Base-by-base conservation (phyloP, 2,113 vertebrate genomes). In the Reinhardtius hippoglossoides region DNA sequence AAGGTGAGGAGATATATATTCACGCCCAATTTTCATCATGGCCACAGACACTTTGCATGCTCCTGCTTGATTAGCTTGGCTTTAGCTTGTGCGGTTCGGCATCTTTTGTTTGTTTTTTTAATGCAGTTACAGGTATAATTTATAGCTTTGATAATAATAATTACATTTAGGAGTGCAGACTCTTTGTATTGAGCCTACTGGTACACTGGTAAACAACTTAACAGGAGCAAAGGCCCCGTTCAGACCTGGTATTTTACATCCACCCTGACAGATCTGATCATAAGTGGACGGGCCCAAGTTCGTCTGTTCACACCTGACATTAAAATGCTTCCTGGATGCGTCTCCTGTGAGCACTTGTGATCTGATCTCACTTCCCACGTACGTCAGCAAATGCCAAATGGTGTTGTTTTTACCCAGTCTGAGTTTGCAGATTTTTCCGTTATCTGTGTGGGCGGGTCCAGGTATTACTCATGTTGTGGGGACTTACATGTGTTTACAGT, bases 1-100 rank as follows among this genome's bases (percentile, higher is more conserved):
- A 95, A 96, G 94, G 95, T 96, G 78, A 94, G 90, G 58, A 71
- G 37, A 54, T 18, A 1, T 18, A 50, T 42, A 3, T 56, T 23
- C 20, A 23, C 27, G 58, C 31, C 5, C 18, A 69, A 0, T 73
- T 42, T 71, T 42, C 21, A 31, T 76, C 40, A 3, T 5, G 71
- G 59, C 63, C 85, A 74, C 71, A 24, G 65, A 71, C 78, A 79
- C 84, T 88, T 70, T 88, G 92, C 86, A 91, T 88, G 88, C 27
- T 65, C 71, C 75, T 81, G 87, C 87, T 75, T 78, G 64, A 67
- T 79, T 77, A 87, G 91, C 89, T 72, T 81, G 73, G 89, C 89
- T 90, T 78, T 78, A 84, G 80, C 85, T 71, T 85, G 77, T 79
- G 71, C 74, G 55, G 55, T 61, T 60, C 65, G 80, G 72, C 60